phyloP scores from a whole-genome alignment of 2,797 vertebrate species.

The Coranthus polyacanthus region DNA sequence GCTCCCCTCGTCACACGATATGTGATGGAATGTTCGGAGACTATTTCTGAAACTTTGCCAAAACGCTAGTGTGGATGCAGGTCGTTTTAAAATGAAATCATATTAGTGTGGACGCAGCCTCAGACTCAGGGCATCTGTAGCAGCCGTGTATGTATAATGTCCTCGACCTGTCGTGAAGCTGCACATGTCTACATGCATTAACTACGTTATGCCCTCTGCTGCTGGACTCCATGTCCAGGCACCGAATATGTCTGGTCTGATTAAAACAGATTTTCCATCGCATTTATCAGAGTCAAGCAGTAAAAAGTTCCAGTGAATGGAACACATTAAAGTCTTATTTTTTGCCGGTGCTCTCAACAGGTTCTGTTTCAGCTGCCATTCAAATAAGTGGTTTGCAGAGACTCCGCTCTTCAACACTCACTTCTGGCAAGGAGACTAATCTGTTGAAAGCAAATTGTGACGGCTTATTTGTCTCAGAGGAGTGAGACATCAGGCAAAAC shows the following conservation, averaged over 20 bases:
- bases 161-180: conserved; percentile 15
- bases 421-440: conserved; percentile 3
- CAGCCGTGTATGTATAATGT: not conserved
- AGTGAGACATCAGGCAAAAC: not conserved
- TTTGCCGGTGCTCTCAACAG: conserved; percentile 1
- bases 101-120: not conserved
- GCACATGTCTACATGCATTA: conserved; percentile 15
- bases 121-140: not conserved
- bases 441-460: conserved; percentile 16
- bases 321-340: conserved; percentile 1
- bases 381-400: conserved; percentile 1
- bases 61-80: too few species aligned
- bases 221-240: not conserved
- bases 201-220: conserved; percentile 17
- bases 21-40: too few species aligned
- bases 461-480: conserved; percentile 15
- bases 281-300: conserved; percentile 1
- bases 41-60: too few species aligned
- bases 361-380: not conserved
- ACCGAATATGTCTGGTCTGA: not conserved
- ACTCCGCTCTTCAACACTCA: not conserved
- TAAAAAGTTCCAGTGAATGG: not conserved
- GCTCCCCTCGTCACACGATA: too few species aligned
- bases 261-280: not conserved
- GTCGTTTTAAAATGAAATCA: too few species aligned